Conservation (phyloP, 2,113 vertebrate genomes). For the Pteruthius melanotis region DNA sequence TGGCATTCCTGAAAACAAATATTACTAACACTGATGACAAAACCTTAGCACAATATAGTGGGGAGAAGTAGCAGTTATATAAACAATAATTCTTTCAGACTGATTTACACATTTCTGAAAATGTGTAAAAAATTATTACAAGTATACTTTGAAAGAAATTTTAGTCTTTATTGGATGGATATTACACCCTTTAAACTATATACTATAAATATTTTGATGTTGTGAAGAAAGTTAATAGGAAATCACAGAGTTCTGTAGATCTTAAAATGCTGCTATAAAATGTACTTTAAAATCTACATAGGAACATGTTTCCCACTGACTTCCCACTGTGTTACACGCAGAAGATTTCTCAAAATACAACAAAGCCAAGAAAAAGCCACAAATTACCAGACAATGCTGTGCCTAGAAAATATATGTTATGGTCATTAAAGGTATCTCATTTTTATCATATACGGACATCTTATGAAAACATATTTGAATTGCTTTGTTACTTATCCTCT, state of each 20-base stretch:
- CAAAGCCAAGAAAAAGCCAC: neutral
- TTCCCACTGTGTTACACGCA: neutral
- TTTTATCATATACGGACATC: neutral
- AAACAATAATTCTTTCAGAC: slow-evolving; percentile 18
- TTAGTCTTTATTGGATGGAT: slow-evolving; percentile 35
- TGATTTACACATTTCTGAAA: slow-evolving; percentile 26
- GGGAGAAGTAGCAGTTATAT: slow-evolving; percentile 1
- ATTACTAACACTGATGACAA: slow-evolving; percentile 36
- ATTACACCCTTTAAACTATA: slow-evolving; percentile 3
- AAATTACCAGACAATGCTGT: neutral
- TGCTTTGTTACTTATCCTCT: neutral
- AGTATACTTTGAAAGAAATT: neutral
- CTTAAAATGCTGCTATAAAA: neutral
- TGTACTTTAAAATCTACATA: neutral
- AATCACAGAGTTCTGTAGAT: neutral
- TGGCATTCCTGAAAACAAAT: slow-evolving; percentile 43
- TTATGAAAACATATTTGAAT: neutral
- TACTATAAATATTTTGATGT: neutral
- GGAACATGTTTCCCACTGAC: neutral
- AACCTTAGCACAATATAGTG: neutral
- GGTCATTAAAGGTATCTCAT: neutral
- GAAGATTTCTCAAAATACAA: neutral
- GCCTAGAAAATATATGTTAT: neutral
- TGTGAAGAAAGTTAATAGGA: slow-evolving; percentile 5
- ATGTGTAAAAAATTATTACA: slow-evolving; percentile 5